Percentiles rank a stretch among this genome's conserved stretches.
Conservation (phyloP, 2,888 invertebrate species). For the Clepsis dumicolana region DNA sequence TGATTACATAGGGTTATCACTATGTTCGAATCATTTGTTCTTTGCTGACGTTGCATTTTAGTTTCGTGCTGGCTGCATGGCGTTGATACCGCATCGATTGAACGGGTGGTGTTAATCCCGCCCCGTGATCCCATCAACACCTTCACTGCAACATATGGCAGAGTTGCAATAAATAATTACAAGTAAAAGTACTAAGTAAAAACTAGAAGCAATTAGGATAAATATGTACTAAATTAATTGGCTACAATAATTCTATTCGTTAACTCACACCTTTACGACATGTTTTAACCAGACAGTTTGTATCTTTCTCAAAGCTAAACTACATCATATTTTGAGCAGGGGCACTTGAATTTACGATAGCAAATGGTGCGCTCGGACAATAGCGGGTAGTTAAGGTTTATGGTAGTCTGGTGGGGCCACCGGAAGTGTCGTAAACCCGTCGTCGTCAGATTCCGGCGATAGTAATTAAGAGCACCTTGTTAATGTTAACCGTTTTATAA, state of each 20-base stretch:
- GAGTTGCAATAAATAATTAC: no score
- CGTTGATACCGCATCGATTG: no score
- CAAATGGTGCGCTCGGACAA: slow-evolving; percentile 66
- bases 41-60: not conserved
- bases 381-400: slow-evolving; percentile 68
- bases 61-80: no score
- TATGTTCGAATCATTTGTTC: slow-evolving; percentile 4
- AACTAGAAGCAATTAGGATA: not conserved
- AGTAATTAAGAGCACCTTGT: slow-evolving; percentile 81
- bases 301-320: slow-evolving; percentile 58
- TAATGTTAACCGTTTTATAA: slow-evolving; percentile 81
- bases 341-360: slow-evolving; percentile 70
- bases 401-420: slow-evolving; percentile 66
- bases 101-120: no score
- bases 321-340: slow-evolving; percentile 64
- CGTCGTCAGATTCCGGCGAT: slow-evolving; percentile 77
- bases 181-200: not conserved
- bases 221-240: not conserved
- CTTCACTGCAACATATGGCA: no score
- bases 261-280: not conserved
- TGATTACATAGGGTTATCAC: slow-evolving; percentile 15
- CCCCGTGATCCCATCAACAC: no score
- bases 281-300: slow-evolving; percentile 34
- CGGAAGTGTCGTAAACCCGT: slow-evolving; percentile 80
- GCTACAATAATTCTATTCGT: slow-evolving; percentile 5